Base-by-base conservation (phyloP, 2,113 vertebrate genomes). In the Otus sunia region DNA sequence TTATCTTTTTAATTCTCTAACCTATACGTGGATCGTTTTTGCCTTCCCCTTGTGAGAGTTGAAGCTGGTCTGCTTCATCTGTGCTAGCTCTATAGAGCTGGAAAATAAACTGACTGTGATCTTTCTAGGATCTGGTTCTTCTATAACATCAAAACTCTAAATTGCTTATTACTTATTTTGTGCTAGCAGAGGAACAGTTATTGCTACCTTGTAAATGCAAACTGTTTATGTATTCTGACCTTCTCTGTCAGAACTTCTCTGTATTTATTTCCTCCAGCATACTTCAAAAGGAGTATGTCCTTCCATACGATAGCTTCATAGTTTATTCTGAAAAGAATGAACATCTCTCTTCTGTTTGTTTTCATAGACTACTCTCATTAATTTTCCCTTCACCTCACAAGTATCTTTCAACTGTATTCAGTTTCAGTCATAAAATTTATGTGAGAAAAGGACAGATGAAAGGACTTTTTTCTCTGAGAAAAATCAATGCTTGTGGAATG, bases 1-100 rank as follows among this genome's bases (percentile, higher is more conserved):
- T 96, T 94, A 88, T 86, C 62, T 92, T 93, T 86, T 58, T 23
- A 84, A 68, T 89, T 68, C 58, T 94, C 47, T 88, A 45, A 92
- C 53, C 79, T 80, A 13, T 74, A 83, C 2, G 5, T 85, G 66
- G 19, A 75, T 60, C 74, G 49, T 79, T 73, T 43, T 15, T 58
- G 50, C 18, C 11, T 50, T 88, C 58, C 36, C 67, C 86, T 97
- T 84, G 53, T 39, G 90, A 86, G 90, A 82, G 37, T 5, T 91
- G 39, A 41, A 72, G 56, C n/a, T 72, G 43, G 9, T 45, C 63
- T 83, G 41, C 32, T 80, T 84, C 15, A 34, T 52, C 73, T 50
- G 2, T 84, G 27, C 68, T 50, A 25, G 10, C 21, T 80, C 41
- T 39, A 8, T 19, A 23, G 7, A 71, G 22, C 15, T 67, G 68